A percentile compares a stretch with the other conserved stretches of the same genome.
These are phyloP conservation scores for Toxostoma redivivum DNA, from an alignment of 2,113 vertebrate species.

Conservation along the genomic window DNA sequence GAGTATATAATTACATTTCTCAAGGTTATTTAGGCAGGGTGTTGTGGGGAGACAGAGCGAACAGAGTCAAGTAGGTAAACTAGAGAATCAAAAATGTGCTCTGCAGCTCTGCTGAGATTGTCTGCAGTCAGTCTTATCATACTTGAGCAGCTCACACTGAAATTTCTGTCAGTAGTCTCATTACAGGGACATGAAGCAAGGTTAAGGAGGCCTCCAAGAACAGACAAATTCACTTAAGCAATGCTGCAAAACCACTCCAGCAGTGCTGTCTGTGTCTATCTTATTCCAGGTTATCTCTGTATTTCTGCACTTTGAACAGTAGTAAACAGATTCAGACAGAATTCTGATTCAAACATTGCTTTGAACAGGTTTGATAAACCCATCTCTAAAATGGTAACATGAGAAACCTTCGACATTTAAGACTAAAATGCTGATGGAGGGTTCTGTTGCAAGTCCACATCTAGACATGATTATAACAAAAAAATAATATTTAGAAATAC, in stretches of 20 bases:
- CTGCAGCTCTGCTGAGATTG: neutral
- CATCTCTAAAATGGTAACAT: neutral
- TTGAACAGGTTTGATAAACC: neutral
- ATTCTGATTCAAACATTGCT: neutral
- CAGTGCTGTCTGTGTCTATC: neutral
- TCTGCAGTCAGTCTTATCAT: neutral
- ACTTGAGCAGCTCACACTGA: neutral
- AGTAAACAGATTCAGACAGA: neutral
- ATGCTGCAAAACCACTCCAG: neutral
- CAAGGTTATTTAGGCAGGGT: conserved; percentile 63
- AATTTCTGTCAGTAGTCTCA: conserved; percentile 22
- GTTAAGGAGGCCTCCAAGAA: neutral
- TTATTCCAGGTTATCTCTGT: neutral
- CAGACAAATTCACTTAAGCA: neutral
- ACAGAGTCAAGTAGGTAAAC: neutral
- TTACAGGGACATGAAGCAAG: conserved; percentile 4
- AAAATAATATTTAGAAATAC: neutral
- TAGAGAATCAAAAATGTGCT: neutral
- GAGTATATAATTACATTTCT: conserved; percentile 59
- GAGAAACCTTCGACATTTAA: neutral
- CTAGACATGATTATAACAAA: neutral
- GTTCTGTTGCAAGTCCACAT: neutral
- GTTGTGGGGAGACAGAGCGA: conserved; percentile 9
- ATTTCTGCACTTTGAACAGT: neutral
- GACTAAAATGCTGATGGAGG: neutral